Base-by-base conservation (phyloP, 2,113 vertebrate genomes). In the Apeltes quadracus region DNA sequence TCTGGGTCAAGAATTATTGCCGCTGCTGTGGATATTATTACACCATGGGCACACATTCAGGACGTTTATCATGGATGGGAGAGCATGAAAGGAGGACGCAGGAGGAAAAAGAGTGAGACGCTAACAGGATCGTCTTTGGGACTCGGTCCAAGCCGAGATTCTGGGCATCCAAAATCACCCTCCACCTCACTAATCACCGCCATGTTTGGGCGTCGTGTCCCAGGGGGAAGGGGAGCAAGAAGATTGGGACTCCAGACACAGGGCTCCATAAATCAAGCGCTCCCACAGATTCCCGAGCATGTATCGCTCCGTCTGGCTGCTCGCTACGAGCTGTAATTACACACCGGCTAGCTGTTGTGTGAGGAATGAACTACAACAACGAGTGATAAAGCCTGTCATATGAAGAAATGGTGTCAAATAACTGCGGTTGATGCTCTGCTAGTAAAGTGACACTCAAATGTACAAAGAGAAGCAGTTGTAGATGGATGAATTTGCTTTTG, bases 371-470 rank as follows among this genome's bases (percentile, higher is more conserved):
- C 94, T 95, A 95, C 93, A 95, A 95, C 94, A 95, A 96, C 86
- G 94, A 95, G 95, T 95, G 95, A 95, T 96, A 97, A 97, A 96
- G 95, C 95, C 92, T 95, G 95, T 95, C 95, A 94, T 94, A 95
- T 95, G 96, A 96, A 95, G 94, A 95, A 94, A 93, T 92, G 92
- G 94, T 93, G 95, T 96, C 96, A 96, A 96, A 96, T 96, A 96
- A 95, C 95, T 56, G 61, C 82, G 9, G 88, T 90, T 89, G 87
- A 87, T 67, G 78, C 82, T 20, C 55, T 39, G 36, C 16, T 50
- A 61, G 83, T 86, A 88, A 91, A 89, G 75, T 58, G 76, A 87
- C 84, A 84, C 79, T 80, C 82, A 82, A 72, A 93, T 91, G 85
- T 64, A 70, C 65, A 73, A 78, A 62, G 76, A 82, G 73, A 67